Conservation (phyloP, 2,113 vertebrate genomes). For the Mungos mungo region DNA sequence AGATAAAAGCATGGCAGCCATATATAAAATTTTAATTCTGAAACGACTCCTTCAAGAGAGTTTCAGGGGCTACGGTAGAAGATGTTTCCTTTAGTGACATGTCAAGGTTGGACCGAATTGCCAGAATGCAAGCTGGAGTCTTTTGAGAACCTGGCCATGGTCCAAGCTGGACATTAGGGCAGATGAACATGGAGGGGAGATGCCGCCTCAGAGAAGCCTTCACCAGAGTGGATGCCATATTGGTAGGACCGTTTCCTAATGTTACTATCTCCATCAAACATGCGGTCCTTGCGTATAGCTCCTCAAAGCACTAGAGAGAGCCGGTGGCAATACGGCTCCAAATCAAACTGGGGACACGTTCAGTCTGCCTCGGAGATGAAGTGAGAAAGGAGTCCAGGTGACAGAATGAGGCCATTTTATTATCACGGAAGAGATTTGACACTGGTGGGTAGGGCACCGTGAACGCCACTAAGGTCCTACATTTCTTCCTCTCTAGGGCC, state of each 20-base stretch:
- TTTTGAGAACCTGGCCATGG: background rate
- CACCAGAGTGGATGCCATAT: background rate
- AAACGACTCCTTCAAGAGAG: fast-evolving
- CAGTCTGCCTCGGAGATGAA: background rate
- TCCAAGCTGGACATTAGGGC: background rate
- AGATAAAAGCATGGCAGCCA: background rate
- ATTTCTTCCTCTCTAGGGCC: background rate
- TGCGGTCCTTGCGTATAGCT: background rate
- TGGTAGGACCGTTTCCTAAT: background rate
- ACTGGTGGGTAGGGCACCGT: background rate
- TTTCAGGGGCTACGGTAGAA: fast-evolving
- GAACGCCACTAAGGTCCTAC: background rate
- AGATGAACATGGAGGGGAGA: background rate
- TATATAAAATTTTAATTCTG: background rate
- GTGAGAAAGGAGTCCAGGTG: background rate
- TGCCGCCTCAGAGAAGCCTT: fast-evolving
- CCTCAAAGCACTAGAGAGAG: background rate
- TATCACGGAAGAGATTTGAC: background rate
- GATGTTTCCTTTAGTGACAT: background rate
- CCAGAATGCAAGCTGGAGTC: background rate
- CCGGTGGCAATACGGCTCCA: background rate
- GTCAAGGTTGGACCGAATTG: background rate
- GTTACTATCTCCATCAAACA: constrained; percentile 37
- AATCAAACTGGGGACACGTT: background rate
- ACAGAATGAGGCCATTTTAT: constrained; percentile 18